Evolutionary conservation across 2,113 vertebrate species (phyloP).

Genomic region (Candoia aspera): DNA sequence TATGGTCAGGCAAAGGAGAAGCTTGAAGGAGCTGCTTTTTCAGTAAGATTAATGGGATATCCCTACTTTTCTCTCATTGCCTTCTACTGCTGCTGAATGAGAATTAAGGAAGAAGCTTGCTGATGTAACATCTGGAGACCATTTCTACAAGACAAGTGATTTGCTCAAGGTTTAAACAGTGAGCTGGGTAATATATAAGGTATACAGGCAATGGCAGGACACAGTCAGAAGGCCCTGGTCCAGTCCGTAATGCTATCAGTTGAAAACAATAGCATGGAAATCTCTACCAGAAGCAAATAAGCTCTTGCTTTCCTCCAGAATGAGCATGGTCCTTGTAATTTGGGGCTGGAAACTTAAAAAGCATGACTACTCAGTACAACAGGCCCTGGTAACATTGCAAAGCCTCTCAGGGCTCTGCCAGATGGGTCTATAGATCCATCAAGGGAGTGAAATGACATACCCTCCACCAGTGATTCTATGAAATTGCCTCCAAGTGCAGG

Average conservation of each 20-base stretch:
- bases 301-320: background rate
- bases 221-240: background rate
- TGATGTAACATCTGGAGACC: background rate
- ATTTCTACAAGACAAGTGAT: background rate
- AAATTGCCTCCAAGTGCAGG: background rate
- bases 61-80: background rate
- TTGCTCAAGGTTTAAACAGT: background rate
- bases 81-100: background rate
- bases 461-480: background rate
- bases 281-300: background rate
- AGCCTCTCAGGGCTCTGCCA: background rate
- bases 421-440: background rate
- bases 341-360: background rate
- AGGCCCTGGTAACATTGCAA: background rate
- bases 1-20: background rate
- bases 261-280: background rate
- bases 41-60: background rate
- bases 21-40: background rate
- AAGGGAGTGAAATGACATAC: background rate
- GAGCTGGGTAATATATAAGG: background rate
- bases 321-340: background rate
- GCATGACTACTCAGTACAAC: background rate
- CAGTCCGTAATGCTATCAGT: background rate
- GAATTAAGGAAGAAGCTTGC: background rate
- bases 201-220: background rate